Percentiles rank a stretch among this genome's conserved stretches.
Conservation (phyloP, 1,140 invertebrate species). For the Dendroctonus ponderosae region DNA sequence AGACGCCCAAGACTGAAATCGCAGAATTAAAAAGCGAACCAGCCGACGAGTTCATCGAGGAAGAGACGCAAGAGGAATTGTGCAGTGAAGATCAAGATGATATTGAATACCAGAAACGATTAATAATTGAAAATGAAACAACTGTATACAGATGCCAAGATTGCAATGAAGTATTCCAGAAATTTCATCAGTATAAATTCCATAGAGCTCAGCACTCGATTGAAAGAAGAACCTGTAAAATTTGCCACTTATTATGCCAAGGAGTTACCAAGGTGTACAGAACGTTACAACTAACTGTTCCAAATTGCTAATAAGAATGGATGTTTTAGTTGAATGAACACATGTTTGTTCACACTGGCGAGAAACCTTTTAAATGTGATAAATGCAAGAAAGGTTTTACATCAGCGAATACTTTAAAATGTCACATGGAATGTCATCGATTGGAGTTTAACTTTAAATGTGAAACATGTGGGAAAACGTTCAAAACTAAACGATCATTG, state of each 20-base stretch:
- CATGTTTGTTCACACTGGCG: constrained; percentile 63
- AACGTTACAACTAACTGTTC: neutral
- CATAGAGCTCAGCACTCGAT: constrained; percentile 44
- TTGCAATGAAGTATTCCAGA: constrained; percentile 35
- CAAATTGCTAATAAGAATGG: neutral
- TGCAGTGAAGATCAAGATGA: constrained; percentile 2
- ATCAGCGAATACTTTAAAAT: constrained; percentile 54
- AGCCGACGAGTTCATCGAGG: neutral
- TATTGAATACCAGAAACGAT: constrained; percentile 17
- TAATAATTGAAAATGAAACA: constrained; percentile 36
- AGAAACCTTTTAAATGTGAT: constrained; percentile 67
- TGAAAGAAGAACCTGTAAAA: constrained; percentile 50
- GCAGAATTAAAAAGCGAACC: constrained; percentile 5
- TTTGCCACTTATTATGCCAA: constrained; percentile 51
- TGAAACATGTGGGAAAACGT: constrained; percentile 39
- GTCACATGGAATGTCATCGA: constrained; percentile 56
- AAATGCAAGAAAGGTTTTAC: constrained; percentile 62
- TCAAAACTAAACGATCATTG: constrained; percentile 37
- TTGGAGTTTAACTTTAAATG: constrained; percentile 39
- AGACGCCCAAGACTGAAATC: constrained; percentile 3
- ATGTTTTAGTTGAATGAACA: constrained; percentile 60
- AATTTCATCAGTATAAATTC: constrained; percentile 35
- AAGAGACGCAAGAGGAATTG: too few species aligned
- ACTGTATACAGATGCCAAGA: constrained; percentile 40
- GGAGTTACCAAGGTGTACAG: constrained; percentile 31